phyloP scores from a whole-genome alignment of 1,140 invertebrate genomes.

The Pseudomyrmex concolor region DNA sequence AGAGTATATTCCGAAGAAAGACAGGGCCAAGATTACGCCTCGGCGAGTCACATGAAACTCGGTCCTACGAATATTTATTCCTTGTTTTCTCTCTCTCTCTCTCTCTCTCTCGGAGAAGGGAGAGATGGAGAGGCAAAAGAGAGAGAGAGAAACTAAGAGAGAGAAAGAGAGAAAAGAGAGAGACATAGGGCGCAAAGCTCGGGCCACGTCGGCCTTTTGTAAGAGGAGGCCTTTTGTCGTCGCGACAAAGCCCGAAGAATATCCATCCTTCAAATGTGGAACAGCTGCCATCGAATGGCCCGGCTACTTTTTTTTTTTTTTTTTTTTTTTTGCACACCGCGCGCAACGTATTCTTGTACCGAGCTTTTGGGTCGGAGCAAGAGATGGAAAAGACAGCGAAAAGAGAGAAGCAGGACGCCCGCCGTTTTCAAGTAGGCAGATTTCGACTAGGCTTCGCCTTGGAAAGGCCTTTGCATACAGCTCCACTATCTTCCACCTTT shows the following conservation, averaged over 20 bases:
- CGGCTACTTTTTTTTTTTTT: slow-evolving; percentile 66
- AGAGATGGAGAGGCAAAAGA: not conserved
- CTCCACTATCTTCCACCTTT: not conserved
- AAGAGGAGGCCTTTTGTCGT: slow-evolving; percentile 81
- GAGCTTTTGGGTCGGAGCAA: slow-evolving; percentile 55
- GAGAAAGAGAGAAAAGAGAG: slow-evolving; percentile 52
- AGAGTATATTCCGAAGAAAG: not conserved
- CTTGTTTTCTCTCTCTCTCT: slow-evolving; percentile 34
- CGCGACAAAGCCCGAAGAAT: slow-evolving; percentile 82
- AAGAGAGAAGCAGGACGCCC: slow-evolving; percentile 19
- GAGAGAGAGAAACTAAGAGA: slow-evolving; percentile 22
- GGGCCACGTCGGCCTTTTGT: slow-evolving; percentile 78
- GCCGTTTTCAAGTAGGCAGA: slow-evolving; percentile 64
- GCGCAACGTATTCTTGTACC: slow-evolving; percentile 55
- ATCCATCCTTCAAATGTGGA: slow-evolving; percentile 84
- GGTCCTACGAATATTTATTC: slow-evolving; percentile 64
- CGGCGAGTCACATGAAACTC: slow-evolving; percentile 64
- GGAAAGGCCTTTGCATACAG: slow-evolving; percentile 13
- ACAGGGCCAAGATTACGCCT: slow-evolving; percentile 17
- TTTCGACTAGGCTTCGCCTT: slow-evolving; percentile 46
- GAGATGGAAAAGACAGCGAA: not conserved
- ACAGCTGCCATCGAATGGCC: slow-evolving; percentile 83
- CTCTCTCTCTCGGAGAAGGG: not conserved
- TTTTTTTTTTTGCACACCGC: slow-evolving; percentile 70
- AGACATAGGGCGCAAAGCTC: slow-evolving; percentile 68